Evolutionary conservation across 2,797 vertebrate genomes (phyloP).

Genomic region (Poecilia velifera): DNA sequence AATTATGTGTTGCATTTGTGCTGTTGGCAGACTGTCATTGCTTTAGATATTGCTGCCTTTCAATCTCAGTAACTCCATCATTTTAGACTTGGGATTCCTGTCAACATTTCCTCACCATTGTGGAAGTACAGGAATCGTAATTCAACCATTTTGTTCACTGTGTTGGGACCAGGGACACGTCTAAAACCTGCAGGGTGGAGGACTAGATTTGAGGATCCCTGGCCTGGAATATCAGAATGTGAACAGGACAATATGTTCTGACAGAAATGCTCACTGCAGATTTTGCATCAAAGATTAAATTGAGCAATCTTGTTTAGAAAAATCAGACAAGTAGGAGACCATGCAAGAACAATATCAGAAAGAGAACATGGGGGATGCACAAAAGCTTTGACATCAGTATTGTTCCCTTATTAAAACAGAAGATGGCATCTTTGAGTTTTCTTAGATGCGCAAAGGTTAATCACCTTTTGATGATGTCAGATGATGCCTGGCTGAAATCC

Average conservation of each 20-base stretch:
- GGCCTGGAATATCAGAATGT: background rate
- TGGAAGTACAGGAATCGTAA: conserved; percentile 10
- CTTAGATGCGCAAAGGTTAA: background rate
- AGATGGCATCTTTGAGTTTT: background rate
- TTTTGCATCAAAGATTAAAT: background rate
- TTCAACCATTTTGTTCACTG: no score
- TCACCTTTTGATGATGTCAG: background rate
- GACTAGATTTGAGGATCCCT: background rate
- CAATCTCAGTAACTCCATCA: conserved; percentile 4
- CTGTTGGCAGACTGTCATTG: background rate
- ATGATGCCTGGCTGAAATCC: background rate
- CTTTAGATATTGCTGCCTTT: conserved; percentile 12
- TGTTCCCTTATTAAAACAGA: background rate
- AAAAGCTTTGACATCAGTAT: background rate
- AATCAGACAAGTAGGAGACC: background rate
- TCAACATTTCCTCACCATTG: conserved; percentile 30
- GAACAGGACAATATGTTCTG: background rate
- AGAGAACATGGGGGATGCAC: background rate
- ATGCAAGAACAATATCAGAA: background rate
- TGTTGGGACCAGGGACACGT: no score
- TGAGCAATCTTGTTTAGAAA: background rate
- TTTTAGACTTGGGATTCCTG: conserved; percentile 25
- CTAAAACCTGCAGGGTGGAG: no score
- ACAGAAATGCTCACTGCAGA: background rate
- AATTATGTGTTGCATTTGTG: conserved; percentile 8